Base-by-base conservation (phyloP, 2,888 invertebrate genomes). In the Lepidochitona cinerea region DNA sequence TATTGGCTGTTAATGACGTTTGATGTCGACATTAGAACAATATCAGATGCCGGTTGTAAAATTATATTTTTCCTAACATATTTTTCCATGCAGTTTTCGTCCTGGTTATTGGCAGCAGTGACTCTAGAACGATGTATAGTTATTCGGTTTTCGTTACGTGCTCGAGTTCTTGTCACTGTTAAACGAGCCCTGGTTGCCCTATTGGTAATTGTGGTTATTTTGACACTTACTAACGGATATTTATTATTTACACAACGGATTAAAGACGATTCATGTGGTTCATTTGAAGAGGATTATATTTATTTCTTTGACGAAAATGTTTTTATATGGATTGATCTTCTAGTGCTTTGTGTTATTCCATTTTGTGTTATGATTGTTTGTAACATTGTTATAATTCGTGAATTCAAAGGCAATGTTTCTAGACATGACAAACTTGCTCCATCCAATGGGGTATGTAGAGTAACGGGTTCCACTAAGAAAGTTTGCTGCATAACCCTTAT, bases 171-270 rank as follows among this genome's bases (percentile, higher is more conserved):
- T n/a, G 75, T 75, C 32, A 79, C 74, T 36, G 75, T 77, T 0
- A 70, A 36, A 9, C 75, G 74, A 0, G 75, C 76, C 4, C 67
- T 80, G 7, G 33, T 74, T 0, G 23, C 36, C 3, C 35, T 79
- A 9, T 52, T 69, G 1, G 29, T 80, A 12, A 37, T 77, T 29
- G 49, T 73, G 3, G 23, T 80, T 1, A 18, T 73, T 53, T 36
- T 79, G 3, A 35, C 74, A 2, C 68, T 74, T 33, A 18, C 75
- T 0, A 26, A 59, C 59, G 59, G 7, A 1, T 81, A 83, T 59
- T 76, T 81, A 59, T 77, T 83, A 37, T 74, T 80, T 70, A 83
- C 83, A n/a, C 81, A 83, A 37, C 81, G 81, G 29, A 72, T 83
- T 0, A 75, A 74, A 3, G 75, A 78, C 12, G 76, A 74, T 6